Conservation (phyloP, 2,888 invertebrate genomes). For the Drosophila vallismaia region DNA sequence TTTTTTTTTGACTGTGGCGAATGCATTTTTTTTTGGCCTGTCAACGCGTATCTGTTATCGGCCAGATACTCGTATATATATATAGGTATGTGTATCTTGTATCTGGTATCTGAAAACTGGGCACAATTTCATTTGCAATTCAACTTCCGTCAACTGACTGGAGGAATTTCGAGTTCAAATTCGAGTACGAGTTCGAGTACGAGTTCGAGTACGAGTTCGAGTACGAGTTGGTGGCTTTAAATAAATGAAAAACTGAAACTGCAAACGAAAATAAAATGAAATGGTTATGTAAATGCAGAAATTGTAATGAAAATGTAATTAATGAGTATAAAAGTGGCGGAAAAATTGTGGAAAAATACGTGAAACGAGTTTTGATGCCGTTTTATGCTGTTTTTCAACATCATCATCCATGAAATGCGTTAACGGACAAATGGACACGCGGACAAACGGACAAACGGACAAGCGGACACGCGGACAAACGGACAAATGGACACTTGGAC, state of each 20-base stretch:
- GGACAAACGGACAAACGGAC: constrained; percentile 44
- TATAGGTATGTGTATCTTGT: constrained; percentile 8
- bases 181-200: constrained; percentile 31
- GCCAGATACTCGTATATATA: not conserved
- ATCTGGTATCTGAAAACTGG: constrained; percentile 45
- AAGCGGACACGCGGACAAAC: constrained; percentile 39
- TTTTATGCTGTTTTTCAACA: constrained; percentile 35
- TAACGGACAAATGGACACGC: constrained; percentile 6
- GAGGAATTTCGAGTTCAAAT: constrained; percentile 28
- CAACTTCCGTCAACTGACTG: constrained; percentile 69
- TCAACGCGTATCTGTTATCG: constrained; percentile 27
- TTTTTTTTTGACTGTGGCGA: constrained; percentile 35
- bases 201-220: constrained; percentile 38
- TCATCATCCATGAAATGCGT: constrained; percentile 22
- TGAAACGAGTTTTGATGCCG: constrained; percentile 65
- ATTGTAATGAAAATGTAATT: constrained; percentile 72
- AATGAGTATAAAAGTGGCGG: constrained; percentile 73
- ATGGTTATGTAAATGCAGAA: constrained; percentile 70
- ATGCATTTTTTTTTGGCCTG: constrained; percentile 58
- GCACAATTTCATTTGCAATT: constrained; percentile 69
- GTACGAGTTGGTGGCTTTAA: constrained; percentile 25
- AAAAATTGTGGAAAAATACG: constrained; percentile 61
- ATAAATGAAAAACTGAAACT: not conserved
- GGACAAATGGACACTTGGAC: constrained; percentile 46
- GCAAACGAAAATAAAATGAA: constrained; percentile 35